Evolutionary conservation across 30 jellyfish, hydroid and myxozoan genomes (phyloP), one percentile per base, ranked within the genome.

Genomic region (Morbakka virulenta): DNA sequence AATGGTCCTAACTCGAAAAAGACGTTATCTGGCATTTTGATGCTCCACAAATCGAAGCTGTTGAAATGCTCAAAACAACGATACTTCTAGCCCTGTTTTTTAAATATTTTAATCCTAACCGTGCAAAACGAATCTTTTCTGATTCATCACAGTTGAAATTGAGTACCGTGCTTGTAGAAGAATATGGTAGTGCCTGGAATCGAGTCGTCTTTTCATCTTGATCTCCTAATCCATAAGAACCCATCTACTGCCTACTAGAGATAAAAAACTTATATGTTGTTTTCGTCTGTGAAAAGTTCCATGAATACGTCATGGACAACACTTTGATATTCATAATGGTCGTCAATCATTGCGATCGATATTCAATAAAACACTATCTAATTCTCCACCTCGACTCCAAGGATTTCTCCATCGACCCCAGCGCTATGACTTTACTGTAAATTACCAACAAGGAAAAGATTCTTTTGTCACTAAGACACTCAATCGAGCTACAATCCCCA

Each of bases 171-270:
- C 41, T 81, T 20, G 94, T 69, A 41, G 87, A 81, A 57, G 74
- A 49, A 23, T 81, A 50, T 53, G 75, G 27, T 0, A 22, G 28
- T 20, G 87, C 47, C 23, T 81, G 94, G 94, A 28, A 70, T 53
- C 95, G 93, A 3, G 78, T 84, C 35, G 91, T 85, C 29, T 84
- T 62, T 67, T 79, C 87, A 32, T 77, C 94, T 64, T 86, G 95
- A 11, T 62, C 83, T 34, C 76, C 75, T 52, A 73, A 83, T 21
- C 70, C 48, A 21, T 32, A 89, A 35, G 95, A 83, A 57, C 20
- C 50, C 22, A 76, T 61, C 72, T 83, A 83, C 78, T 74, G 85
- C 67, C 84, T 35, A 67, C 76, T 76, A 2, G 86, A 74, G 33
- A 74, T 49, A 25, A 91, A 83, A 75, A n/a, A n/a, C n/a, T n/a